Conservation (phyloP, 2,113 vertebrate species). For the Poicephalus gulielmi region DNA sequence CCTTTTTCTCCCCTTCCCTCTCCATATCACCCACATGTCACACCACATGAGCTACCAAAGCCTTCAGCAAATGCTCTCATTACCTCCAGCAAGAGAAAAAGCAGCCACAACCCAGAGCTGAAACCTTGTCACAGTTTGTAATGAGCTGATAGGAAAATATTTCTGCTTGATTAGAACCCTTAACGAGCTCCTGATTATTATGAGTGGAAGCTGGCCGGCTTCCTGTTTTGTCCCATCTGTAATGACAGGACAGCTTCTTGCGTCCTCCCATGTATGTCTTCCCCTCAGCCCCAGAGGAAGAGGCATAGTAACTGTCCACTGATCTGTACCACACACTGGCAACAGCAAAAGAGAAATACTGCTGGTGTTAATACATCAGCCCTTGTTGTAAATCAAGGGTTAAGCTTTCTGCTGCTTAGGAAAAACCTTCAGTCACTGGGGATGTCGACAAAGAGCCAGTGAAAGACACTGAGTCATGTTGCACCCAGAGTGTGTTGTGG, state of each 20-base stretch:
- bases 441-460: neutral
- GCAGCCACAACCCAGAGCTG: constrained; percentile 28
- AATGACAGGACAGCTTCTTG: neutral
- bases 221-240: neutral
- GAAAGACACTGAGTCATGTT: neutral
- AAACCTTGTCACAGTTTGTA: constrained; percentile 58
- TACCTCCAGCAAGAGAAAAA: constrained; percentile 48
- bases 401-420: constrained; percentile 1
- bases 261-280: neutral
- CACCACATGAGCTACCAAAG: constrained; percentile 56
- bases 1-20: neutral
- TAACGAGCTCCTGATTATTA: constrained; percentile 11
- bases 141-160: constrained; percentile 65
- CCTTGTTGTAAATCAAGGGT: neutral
- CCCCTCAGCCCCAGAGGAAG: neutral
- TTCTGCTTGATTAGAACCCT: constrained; percentile 69
- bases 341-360: neutral
- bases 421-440: neutral
- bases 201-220: neutral
- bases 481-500: neutral
- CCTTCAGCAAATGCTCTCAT: neutral
- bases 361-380: neutral
- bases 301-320: neutral
- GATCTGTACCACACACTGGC: neutral
- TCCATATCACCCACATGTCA: neutral